These are phyloP conservation scores for Chondrilla cf. caribensis DNA, from an alignment of 37 sponge, comb jelly and placozoan species.

Conservation along the genomic window DNA sequence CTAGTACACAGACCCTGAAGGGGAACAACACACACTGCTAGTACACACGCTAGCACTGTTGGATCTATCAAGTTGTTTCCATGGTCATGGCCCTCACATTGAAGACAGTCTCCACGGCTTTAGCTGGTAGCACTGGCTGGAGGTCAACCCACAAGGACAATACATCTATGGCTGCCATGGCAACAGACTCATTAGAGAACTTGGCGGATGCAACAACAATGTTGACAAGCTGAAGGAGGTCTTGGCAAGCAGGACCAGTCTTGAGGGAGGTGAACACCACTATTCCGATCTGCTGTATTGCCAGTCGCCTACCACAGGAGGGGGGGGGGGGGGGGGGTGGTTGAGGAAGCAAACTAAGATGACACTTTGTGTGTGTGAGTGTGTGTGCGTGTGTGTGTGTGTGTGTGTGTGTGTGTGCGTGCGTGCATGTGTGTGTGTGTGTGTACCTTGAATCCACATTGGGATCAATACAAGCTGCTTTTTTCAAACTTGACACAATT, in stretches of 20 bases:
- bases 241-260: background rate
- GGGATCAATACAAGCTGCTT: conserved; percentile 46
- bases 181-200: conserved; percentile 62
- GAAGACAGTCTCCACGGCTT: conserved; percentile 24
- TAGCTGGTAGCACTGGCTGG: conserved; percentile 33
- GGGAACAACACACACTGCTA: background rate
- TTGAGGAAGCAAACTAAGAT: background rate
- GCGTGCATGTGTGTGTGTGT: background rate
- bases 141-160: conserved; percentile 52
- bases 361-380: background rate
- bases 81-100: background rate
- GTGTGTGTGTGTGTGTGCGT: too few relatives aligned
- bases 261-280: conserved; percentile 42
- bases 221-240: conserved; percentile 42
- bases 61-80: background rate
- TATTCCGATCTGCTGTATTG: conserved; percentile 60
- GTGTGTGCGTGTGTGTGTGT: too few relatives aligned
- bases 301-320: conserved; percentile 32
- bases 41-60: background rate
- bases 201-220: conserved; percentile 55
- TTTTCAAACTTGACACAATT: conserved; percentile 30
- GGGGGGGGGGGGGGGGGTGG: background rate
- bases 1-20: background rate
- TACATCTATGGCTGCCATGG: conserved; percentile 83
- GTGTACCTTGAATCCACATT: conserved; percentile 26